Evolutionary conservation across 23 tunicate species (phyloP).

Genomic region (Styela plicata): DNA sequence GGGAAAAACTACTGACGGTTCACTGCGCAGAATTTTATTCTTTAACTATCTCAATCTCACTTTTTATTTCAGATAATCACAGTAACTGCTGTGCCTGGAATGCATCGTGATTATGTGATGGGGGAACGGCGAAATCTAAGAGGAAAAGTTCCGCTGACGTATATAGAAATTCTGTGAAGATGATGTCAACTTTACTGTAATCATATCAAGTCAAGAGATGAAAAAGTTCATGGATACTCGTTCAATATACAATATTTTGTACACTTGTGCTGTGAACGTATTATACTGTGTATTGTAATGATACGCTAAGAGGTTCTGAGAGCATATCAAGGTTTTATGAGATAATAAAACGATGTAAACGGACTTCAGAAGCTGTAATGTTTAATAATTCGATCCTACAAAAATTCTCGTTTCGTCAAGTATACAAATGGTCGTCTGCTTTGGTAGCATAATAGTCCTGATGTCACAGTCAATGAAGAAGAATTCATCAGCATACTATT

Average conservation of each 20-base stretch:
- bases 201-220: neutral
- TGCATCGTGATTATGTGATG: slow-evolving; percentile 64
- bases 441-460: no score
- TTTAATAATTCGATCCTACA: no score
- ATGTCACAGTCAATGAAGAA: no score
- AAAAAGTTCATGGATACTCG: neutral
- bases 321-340: no score
- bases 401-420: no score
- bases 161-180: slow-evolving; percentile 11
- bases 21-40: neutral
- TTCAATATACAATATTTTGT: neutral
- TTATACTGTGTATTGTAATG: no score
- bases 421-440: no score
- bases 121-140: slow-evolving; percentile 68
- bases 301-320: no score
- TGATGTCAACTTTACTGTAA: neutral
- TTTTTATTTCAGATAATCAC: slow-evolving; percentile 50
- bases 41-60: neutral
- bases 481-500: no score
- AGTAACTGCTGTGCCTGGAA: slow-evolving; percentile 46
- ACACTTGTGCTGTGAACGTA: neutral
- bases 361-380: no score
- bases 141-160: slow-evolving; percentile 52
- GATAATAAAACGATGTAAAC: no score
- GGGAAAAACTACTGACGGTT: neutral